A percentile compares a stretch with the other conserved stretches of the same genome.
Evolutionary conservation across 2,888 invertebrate species (phyloP).

Genomic region (Pantelozetes paolii): DNA sequence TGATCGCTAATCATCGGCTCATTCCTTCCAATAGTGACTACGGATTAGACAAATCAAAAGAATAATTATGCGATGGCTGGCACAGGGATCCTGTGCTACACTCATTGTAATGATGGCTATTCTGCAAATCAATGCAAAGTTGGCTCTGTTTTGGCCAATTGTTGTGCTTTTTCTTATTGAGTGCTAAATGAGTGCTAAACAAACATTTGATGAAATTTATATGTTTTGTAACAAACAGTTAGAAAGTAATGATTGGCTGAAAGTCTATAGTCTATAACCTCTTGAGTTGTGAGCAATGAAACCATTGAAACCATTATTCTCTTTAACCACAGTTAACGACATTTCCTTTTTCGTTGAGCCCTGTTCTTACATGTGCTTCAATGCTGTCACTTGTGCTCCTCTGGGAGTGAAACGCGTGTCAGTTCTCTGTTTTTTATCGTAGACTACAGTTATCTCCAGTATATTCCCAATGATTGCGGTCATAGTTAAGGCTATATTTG

Average conservation of each 20-base stretch:
- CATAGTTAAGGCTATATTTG: slow-evolving; percentile 19
- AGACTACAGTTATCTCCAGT: slow-evolving; percentile 9
- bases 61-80: slow-evolving; percentile 5
- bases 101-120: not conserved
- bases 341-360: slow-evolving; percentile 28
- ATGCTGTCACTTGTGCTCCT: not conserved
- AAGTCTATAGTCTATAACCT: slow-evolving; percentile 11
- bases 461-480: slow-evolving; percentile 14
- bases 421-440: slow-evolving; percentile 32
- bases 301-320: slow-evolving; percentile 24
- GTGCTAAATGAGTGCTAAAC: too few species aligned
- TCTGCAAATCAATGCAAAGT: too few species aligned
- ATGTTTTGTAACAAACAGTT: not conserved
- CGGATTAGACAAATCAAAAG: not conserved
- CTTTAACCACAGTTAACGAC: slow-evolving; percentile 35
- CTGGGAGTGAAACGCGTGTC: slow-evolving; percentile 27
- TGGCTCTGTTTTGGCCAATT: not conserved
- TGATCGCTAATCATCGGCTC: slow-evolving; percentile 1
- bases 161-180: not conserved
- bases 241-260: not conserved
- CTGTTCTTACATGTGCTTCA: slow-evolving; percentile 33
- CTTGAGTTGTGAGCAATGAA: not conserved
- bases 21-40: not conserved
- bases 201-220: slow-evolving; percentile 4
- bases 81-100: not conserved